Base-by-base conservation (phyloP, 2,797 vertebrate genomes). In the Psittacula derbiana region DNA sequence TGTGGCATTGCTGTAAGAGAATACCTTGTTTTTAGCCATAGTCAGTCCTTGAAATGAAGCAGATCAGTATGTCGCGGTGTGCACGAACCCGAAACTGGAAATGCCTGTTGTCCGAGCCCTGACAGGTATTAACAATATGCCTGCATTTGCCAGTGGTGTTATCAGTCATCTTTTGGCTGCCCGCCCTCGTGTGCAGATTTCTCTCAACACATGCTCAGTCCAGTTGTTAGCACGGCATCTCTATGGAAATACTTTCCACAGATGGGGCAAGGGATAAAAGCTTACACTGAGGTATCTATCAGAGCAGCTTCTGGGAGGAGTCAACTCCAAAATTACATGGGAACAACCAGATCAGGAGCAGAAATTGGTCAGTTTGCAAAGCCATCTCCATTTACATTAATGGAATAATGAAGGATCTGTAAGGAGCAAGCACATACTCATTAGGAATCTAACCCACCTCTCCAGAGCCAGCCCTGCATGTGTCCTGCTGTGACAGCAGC, bases 81-180 rank as follows among this genome's bases (percentile, higher is more conserved):
- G 73, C 36, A 4, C 50, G 89, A 94, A 92, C 80, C 82, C 85
- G 60, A 90, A 97, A 97, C 95, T 95, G 93, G 95, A 97, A 97
- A 96, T 90, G 91, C 94, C 94, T 97, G 93, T 94, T 97, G 86
- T 64, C 93, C 94, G 61, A 93, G 83, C 33, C 65, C 88, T 95
- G 75, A 64, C 69, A 80, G 85, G 89, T 88, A 93, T 90, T 88
- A 92, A 90, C 66, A 94, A 61, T 87, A 67, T 40, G 64, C 80
- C 33, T 87, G 60, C 85, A 72, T 95, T 83, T 95, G 86, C 91
- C 86, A 91, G 80, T 64, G 80, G 58, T 91, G 70, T 87, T 95
- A 86, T 96, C 95, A 97, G 89, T 86, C 71, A 93, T 86, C 73
- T 87, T 82, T 43, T 88, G 84, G 87, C 90, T 90, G 66, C 76